Evolutionary conservation across 2,888 invertebrate genomes (phyloP).

Genomic region (Habroteleia sp.): DNA sequence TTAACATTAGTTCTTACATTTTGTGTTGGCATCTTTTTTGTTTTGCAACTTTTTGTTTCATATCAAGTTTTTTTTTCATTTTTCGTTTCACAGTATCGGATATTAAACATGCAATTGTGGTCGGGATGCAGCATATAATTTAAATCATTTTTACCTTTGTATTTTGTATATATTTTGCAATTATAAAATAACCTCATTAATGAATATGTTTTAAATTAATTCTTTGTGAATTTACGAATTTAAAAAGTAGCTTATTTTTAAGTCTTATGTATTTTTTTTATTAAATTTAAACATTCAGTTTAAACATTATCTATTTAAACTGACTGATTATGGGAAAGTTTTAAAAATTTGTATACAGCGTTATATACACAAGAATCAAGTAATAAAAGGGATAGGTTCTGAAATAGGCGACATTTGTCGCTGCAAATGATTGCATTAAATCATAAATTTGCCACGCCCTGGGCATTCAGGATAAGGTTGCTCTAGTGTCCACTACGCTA

Average conservation of each 20-base stretch:
- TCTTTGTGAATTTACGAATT: no score
- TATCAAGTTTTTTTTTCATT: neutral
- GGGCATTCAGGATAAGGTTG: constrained; percentile 78
- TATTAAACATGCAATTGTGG: no score
- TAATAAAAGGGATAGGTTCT: constrained; percentile 61
- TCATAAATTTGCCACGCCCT: constrained; percentile 79
- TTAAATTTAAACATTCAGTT: no score
- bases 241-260: no score
- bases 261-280: no score
- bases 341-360: constrained; percentile 20
- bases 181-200: no score
- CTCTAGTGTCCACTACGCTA: constrained; percentile 73
- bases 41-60: constrained; percentile 16
- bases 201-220: no score
- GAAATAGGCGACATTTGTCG: constrained; percentile 75
- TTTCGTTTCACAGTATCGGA: no score
- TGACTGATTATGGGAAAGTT: constrained; percentile 22
- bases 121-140: no score
- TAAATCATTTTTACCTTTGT: no score
- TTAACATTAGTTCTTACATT: constrained; percentile 54
- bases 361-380: constrained; percentile 32
- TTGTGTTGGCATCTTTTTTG: constrained; percentile 14
- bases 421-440: constrained; percentile 79
- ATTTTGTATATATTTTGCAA: no score
- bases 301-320: neutral